Conservation (phyloP, 2,888 invertebrate species). For the Leuctra nigra region DNA sequence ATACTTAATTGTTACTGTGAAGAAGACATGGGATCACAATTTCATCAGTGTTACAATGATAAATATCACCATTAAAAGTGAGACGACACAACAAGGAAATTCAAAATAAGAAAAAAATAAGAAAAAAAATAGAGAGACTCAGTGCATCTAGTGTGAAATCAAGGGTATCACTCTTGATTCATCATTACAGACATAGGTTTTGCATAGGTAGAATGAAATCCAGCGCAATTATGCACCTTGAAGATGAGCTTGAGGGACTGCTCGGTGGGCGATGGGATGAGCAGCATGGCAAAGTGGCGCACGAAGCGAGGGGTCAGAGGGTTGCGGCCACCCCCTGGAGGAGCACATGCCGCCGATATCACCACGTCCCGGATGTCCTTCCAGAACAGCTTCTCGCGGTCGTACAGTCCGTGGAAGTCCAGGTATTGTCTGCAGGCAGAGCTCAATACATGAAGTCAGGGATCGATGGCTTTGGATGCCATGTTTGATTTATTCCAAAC, state of each 20-base stretch:
- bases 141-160: too few species aligned
- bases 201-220: too few species aligned
- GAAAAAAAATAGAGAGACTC: too few species aligned
- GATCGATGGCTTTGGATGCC: not conserved
- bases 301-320: conserved; percentile 77
- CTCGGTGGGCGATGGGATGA: conserved; percentile 74
- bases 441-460: not conserved
- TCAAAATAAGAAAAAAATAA: too few species aligned
- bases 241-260: conserved; percentile 73
- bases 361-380: conserved; percentile 80
- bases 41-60: too few species aligned
- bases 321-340: conserved; percentile 86
- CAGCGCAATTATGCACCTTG: too few species aligned
- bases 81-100: too few species aligned
- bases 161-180: too few species aligned
- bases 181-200: too few species aligned
- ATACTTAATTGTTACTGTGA: too few species aligned
- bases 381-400: conserved; percentile 84
- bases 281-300: conserved; percentile 81
- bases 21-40: too few species aligned
- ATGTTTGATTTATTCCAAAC: not conserved
- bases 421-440: conserved; percentile 54
- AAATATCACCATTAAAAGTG: too few species aligned
- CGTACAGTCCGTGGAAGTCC: conserved; percentile 77
- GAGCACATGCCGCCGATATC: conserved; percentile 76